A percentile compares a stretch with the other conserved stretches of the same genome.
These are phyloP conservation scores for Lepisosteus oculatus DNA, from an alignment of 2,113 vertebrate species.

Conservation along the genomic window DNA sequence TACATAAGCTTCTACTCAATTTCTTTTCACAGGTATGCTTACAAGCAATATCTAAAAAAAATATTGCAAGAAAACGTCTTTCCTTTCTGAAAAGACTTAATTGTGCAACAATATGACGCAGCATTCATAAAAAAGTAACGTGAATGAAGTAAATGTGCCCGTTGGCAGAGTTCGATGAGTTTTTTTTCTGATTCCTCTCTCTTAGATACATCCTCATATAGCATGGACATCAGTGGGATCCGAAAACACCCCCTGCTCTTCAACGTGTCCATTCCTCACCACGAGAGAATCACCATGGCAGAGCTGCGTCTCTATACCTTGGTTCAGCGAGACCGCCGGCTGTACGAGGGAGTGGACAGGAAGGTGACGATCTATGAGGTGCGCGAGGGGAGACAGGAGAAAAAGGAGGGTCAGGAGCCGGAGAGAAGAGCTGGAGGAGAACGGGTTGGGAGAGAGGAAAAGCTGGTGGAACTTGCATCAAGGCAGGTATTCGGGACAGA, in stretches of 20 bases:
- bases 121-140: too few relatives aligned
- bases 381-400: constrained; percentile 29
- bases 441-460: constrained; percentile 36
- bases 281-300: constrained; percentile 83
- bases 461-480: constrained; percentile 73
- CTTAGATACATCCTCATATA: constrained; percentile 75
- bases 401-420: constrained; percentile 20
- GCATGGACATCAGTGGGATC: constrained; percentile 60
- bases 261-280: constrained; percentile 88
- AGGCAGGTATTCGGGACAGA: constrained; percentile 80
- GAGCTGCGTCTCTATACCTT: constrained; percentile 91
- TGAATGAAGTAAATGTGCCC: too few relatives aligned
- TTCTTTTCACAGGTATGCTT: too few relatives aligned
- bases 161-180: background rate
- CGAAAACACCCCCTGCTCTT: constrained; percentile 88
- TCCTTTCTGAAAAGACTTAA: too few relatives aligned
- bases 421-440: constrained; percentile 27
- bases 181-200: constrained; percentile 29
- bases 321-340: constrained; percentile 77
- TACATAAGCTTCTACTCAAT: too few relatives aligned
- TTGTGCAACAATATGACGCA: too few relatives aligned
- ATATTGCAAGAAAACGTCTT: too few relatives aligned
- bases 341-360: constrained; percentile 78
- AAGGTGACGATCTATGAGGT: constrained; percentile 88
- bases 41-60: too few relatives aligned